Evolutionary conservation across 2,113 vertebrate species (phyloP), one percentile per base, ranked within the genome.

Genomic region (Anguilla japonica): DNA sequence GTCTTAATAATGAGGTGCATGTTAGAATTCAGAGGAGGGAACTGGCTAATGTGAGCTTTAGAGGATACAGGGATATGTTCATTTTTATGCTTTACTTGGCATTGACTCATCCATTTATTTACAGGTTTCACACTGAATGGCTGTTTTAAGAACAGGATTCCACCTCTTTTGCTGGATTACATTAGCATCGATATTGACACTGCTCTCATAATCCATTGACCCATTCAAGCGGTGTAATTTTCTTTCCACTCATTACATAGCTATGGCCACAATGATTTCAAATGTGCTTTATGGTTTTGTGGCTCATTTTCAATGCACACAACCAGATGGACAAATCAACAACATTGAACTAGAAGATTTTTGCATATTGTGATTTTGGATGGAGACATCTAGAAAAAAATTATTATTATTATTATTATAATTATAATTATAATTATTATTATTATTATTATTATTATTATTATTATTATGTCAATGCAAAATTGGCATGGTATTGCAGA

Each of bases 241-340:
- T 84, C 85, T 22, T 57, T 39, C 84, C 87, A 86, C 87, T 89
- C 81, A 20, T 85, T 53, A 53, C 50, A 82, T 63, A 63, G 87
- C 87, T 87, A 84, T 82, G 83, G 83, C 71, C 63, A 87, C 87
- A 88, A 84, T 87, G 89, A 89, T 89, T 89, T 89, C 79, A 86
- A 88, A 88, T 86, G 88, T 34, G 85, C 43, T 79, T 89, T 80
- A 79, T 84, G 83, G 63, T 87, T 84, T 22, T 84, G 83, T 87
- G 67, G 29, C 87, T 89, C 85, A 85, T 84, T 63, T 83, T 87
- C 84, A 85, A 57, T 86, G 82, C 82, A 39, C 86, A 84, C 85
- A 85, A 87, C 82, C 67, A 56, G 53, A 71, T 34, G n/a, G 50
- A 83, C 41, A 83, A 56, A 84, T 84, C 16, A 34, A 79, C 14